Evolutionary conservation across 2,888 invertebrate genomes (phyloP).

Genomic region (Drosophila anomalata): DNA sequence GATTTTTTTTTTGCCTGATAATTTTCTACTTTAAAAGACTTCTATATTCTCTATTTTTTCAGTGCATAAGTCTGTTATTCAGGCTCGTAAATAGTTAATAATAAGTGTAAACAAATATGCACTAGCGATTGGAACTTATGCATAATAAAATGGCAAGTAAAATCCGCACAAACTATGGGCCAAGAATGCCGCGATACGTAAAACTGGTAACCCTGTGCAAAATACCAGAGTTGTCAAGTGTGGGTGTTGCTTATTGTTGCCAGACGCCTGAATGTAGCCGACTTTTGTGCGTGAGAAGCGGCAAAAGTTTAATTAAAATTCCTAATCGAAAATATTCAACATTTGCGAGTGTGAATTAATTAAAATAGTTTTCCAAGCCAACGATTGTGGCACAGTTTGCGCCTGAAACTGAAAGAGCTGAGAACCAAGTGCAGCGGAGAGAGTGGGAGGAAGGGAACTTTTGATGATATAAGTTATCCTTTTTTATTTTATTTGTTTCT

Average conservation of each 20-base stretch:
- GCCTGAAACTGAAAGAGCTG: constrained; percentile 5
- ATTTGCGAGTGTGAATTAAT: constrained; percentile 78
- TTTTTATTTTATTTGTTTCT: constrained; percentile 1
- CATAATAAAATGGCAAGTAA: constrained; percentile 33
- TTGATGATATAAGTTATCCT: constrained; percentile 1
- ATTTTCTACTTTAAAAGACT: not conserved
- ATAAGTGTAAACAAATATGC: constrained; percentile 43
- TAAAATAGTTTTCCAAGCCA: constrained; percentile 78
- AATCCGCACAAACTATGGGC: constrained; percentile 69
- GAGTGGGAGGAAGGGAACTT: not conserved
- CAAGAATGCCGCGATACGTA: constrained; percentile 59
- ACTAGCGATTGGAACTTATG: constrained; percentile 5
- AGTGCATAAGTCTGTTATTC: not conserved
- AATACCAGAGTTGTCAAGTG: constrained; percentile 62
- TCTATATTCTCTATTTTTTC: not conserved
- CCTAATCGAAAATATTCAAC: constrained; percentile 76
- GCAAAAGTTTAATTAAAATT: constrained; percentile 81
- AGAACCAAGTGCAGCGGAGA: constrained; percentile 12
- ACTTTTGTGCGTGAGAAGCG: constrained; percentile 52
- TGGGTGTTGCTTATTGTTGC: constrained; percentile 32
- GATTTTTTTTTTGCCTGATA: no score
- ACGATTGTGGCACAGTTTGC: constrained; percentile 42
- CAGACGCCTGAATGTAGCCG: constrained; percentile 20
- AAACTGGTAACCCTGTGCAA: constrained; percentile 13
- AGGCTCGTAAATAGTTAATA: constrained; percentile 50